These are phyloP conservation scores for Rana temporaria DNA, from an alignment of 2,113 vertebrate genomes.

Conservation along the genomic window DNA sequence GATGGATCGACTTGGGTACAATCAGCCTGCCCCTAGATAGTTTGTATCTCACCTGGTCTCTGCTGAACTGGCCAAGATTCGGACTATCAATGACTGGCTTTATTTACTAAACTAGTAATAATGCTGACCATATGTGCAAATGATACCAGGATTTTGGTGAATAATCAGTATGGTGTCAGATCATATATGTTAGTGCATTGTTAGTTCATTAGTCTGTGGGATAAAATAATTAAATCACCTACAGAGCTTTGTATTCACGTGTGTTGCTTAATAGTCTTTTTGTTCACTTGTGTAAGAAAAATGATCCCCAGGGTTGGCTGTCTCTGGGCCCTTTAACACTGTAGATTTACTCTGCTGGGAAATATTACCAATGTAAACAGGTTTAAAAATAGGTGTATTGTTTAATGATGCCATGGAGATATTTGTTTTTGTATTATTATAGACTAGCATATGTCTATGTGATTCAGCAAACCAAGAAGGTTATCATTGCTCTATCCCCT, in stretches of 20 bases:
- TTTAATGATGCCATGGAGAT: constrained; percentile 55
- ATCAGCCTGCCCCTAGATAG: no score
- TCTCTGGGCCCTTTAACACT: constrained; percentile 19
- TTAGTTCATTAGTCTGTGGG: not conserved
- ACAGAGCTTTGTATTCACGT: constrained; percentile 21
- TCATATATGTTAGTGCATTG: not conserved
- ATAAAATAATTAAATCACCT: constrained; percentile 39
- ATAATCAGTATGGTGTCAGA: no score
- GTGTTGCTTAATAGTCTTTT: constrained; percentile 39
- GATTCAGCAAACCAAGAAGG: not conserved
- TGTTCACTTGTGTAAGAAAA: constrained; percentile 42
- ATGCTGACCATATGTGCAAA: no score
- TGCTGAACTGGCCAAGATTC: no score
- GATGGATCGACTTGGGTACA: no score
- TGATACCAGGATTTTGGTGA: no score
- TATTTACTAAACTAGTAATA: no score
- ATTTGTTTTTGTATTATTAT: constrained; percentile 48
- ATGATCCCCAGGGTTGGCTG: constrained; percentile 3
- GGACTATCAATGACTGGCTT: no score
- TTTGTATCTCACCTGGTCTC: no score
- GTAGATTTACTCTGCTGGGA: constrained; percentile 34
- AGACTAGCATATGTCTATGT: constrained; percentile 30
- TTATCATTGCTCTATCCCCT: not conserved
- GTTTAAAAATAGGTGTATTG: constrained; percentile 56
- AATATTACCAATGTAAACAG: constrained; percentile 53